Percentiles rank a stretch among this genome's conserved stretches.
Evolutionary conservation across 30 jellyfish, hydroid and myxozoan genomes (phyloP).

Genomic region (Cassiopea xamachana): DNA sequence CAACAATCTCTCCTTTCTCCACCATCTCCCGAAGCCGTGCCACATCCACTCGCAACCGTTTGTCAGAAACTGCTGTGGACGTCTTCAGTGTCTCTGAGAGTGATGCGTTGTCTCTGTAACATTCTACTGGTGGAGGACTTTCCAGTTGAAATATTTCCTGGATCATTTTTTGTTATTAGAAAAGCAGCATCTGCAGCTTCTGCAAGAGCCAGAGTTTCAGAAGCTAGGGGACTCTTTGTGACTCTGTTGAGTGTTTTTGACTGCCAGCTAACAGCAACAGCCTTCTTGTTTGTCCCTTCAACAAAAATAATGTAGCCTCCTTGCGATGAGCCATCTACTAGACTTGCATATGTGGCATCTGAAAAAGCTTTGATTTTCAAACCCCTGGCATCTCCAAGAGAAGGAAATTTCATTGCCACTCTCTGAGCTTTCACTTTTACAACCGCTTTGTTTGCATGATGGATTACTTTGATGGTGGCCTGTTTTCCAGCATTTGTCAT

Average conservation of each 20-base stretch:
- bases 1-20: background rate
- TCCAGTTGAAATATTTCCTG: background rate
- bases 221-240: conserved; percentile 36
- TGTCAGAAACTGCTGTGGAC: background rate
- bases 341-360: conserved; percentile 37
- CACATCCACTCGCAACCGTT: background rate
- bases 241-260: conserved; percentile 28
- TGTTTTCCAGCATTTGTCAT: conserved; percentile 1
- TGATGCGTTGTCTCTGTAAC: background rate
- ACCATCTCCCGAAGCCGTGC: background rate
- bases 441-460: conserved; percentile 35
- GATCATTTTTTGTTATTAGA: background rate
- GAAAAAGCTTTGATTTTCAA: background rate
- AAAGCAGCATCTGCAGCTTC: conserved; percentile 54
- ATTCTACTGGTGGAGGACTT: background rate
- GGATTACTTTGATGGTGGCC: conserved; percentile 47
- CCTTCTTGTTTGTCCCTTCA: conserved; percentile 11
- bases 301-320: conserved; percentile 40
- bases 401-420: background rate
- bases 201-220: conserved; percentile 57
- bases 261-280: conserved; percentile 18
- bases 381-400: background rate
- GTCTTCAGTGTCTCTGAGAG: background rate
- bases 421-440: background rate
- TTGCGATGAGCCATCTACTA: conserved; percentile 38